These are phyloP conservation scores for Hypena proboscidalis DNA, from an alignment of 2,888 invertebrate genomes.

Conservation along the genomic window DNA sequence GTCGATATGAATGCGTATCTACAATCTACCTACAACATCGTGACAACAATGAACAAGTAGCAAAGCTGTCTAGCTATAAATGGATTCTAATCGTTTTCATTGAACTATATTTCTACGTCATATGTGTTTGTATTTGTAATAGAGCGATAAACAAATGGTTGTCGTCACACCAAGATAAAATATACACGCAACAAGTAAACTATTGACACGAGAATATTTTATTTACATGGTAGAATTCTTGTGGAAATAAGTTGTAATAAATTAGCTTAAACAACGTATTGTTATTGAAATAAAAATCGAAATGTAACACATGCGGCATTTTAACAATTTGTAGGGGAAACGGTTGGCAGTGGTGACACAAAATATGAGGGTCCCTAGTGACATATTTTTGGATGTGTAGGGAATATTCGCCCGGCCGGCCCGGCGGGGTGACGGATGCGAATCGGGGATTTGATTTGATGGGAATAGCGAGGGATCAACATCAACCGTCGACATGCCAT, in stretches of 20 bases:
- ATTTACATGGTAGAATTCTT: constrained; percentile 27
- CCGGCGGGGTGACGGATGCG: constrained; percentile 44
- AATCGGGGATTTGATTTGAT: constrained; percentile 32
- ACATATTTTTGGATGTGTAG: constrained; percentile 66
- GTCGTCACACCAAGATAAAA: not conserved
- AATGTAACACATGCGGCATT: constrained; percentile 35
- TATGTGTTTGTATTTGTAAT: not conserved
- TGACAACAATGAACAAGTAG: too few species aligned
- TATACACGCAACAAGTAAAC: not conserved
- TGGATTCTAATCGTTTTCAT: too few species aligned
- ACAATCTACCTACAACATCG: too few species aligned
- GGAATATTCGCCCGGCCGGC: constrained; percentile 53
- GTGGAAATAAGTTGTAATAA: constrained; percentile 18
- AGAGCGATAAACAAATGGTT: not conserved
- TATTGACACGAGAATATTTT: too few species aligned
- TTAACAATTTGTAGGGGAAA: constrained; percentile 38
- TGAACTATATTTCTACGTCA: too few species aligned
- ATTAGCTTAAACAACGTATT: constrained; percentile 5
- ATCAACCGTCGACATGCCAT: not conserved
- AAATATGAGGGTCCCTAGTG: constrained; percentile 58
- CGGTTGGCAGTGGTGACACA: constrained; percentile 39
- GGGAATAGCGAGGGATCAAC: constrained; percentile 24
- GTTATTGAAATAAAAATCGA: constrained; percentile 34
- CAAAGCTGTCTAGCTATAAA: too few species aligned
- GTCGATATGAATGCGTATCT: too few species aligned